Percentiles rank a stretch among this genome's conserved stretches.
These are phyloP conservation scores for Orcinus orca DNA, from an alignment of 2,113 vertebrate genomes.

Conservation along the genomic window DNA sequence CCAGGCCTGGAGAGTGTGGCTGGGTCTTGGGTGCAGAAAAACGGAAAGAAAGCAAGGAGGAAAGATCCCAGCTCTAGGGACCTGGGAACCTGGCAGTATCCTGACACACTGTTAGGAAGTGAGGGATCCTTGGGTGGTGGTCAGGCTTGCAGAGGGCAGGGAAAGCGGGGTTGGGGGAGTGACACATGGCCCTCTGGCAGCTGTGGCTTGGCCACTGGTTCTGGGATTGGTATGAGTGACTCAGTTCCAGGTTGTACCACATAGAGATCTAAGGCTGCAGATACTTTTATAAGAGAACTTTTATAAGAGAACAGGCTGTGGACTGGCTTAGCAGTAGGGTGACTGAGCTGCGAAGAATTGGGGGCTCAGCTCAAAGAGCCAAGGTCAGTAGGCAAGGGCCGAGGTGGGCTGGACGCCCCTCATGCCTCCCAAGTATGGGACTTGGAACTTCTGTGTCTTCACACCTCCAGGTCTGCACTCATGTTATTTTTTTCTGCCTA, in stretches of 20 bases:
- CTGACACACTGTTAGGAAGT: neutral
- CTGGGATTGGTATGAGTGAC: neutral
- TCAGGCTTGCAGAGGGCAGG: neutral
- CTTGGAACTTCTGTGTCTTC: neutral
- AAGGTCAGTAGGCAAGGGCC: neutral
- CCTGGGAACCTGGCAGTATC: neutral
- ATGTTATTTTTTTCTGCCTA: neutral
- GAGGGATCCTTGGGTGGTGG: neutral
- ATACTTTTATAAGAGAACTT: neutral
- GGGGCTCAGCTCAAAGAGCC: neutral
- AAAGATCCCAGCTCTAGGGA: too few species aligned
- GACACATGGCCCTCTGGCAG: neutral
- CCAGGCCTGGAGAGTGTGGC: accelerated
- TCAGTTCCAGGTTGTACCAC: neutral
- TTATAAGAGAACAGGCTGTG: too few species aligned
- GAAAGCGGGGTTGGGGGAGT: neutral
- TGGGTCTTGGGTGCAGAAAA: neutral
- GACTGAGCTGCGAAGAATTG: neutral
- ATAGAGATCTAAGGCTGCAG: neutral
- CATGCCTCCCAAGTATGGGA: accelerated
- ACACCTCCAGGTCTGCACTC: accelerated
- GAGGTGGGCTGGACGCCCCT: accelerated
- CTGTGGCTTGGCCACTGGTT: neutral
- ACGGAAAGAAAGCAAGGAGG: neutral
- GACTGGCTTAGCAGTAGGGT: neutral